Base-by-base conservation (phyloP, 2,113 vertebrate genomes). In the Microtus pennsylvanicus region DNA sequence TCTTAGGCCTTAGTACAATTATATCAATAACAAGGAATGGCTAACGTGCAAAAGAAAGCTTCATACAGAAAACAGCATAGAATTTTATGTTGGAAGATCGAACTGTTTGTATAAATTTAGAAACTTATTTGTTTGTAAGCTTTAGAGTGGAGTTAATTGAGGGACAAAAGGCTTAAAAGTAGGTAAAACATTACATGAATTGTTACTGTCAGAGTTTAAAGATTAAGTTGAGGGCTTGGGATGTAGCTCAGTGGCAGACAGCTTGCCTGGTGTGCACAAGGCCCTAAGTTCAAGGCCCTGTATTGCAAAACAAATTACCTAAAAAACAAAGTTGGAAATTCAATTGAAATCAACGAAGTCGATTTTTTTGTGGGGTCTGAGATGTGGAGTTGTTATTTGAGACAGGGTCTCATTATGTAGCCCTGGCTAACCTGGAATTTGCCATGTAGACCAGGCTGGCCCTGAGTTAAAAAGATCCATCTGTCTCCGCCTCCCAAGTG, bases 91-190 rank as follows among this genome's bases (percentile, higher is more conserved):
- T 5, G 24, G 30, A 90, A 78, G 9, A 85, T 88, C 3, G 47
- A 77, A 91, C 55, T 90, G 42, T 47, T 74, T 95, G 61, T 86
- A 50, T 38, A 93, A 93, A 86, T 88, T 1, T 65, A 28, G 82
- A 80, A 95, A 94, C 78, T 76, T n/a, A 72, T 5, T 77, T 78
- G 1, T 83, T 87, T 21, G 92, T 95, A 77, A 93, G 89, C 26
- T 67, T 90, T 55, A 89, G 47, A 58, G 38, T 65, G 30, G 30
- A 77, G 38, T 17, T 93, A 83, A 72, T 38, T 24, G 88, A 93
- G 70, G 3, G 77, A 77, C 47, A 3, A 85, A 47, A 24, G 91
- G 78, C 52, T 70, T 80, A 14, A 55, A 80, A 52, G 17, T 55
- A 89, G 33, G 14, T 45, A 58, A 94, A 93, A 85, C 13, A 80